Evolutionary conservation across 2,888 invertebrate species (phyloP).

Genomic region (Drosophila ustulata): DNA sequence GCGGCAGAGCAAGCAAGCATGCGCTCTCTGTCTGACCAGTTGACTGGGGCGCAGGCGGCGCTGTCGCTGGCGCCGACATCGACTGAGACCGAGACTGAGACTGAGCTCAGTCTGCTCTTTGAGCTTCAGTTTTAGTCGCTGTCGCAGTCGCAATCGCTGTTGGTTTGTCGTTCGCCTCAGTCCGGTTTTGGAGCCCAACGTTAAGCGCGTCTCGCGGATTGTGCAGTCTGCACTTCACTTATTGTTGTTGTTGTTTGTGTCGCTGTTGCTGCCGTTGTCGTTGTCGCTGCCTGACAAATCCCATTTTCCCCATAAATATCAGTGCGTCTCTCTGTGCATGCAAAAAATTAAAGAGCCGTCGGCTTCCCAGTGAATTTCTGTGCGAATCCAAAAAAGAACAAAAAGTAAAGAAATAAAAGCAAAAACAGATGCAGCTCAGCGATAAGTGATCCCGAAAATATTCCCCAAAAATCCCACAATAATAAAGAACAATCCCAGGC

Average conservation of each 20-base stretch:
- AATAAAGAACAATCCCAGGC: not conserved
- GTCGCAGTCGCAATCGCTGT: slow-evolving; percentile 21
- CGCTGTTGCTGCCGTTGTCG: slow-evolving; percentile 13
- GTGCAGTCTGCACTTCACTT: slow-evolving; percentile 41
- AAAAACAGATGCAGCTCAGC: slow-evolving; percentile 44
- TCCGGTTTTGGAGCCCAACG: slow-evolving; percentile 82
- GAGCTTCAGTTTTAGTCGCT: slow-evolving; percentile 31
- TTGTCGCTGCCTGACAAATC: slow-evolving; percentile 40
- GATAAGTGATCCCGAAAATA: slow-evolving; percentile 22
- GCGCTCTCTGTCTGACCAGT: slow-evolving; percentile 73
- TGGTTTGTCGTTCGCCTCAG: slow-evolving; percentile 58
- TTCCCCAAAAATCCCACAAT: not conserved
- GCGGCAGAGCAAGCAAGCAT: slow-evolving; percentile 77
- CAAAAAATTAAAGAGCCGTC: slow-evolving; percentile 62
- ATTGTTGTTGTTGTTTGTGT: slow-evolving; percentile 21
- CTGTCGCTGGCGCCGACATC: slow-evolving; percentile 65
- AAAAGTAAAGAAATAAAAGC: not conserved
- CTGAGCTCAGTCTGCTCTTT: slow-evolving; percentile 40
- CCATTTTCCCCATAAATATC: slow-evolving; percentile 55
- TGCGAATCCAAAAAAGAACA: slow-evolving; percentile 24
- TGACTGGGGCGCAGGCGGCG: slow-evolving; percentile 59
- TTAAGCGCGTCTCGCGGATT: slow-evolving; percentile 72
- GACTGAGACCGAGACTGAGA: slow-evolving; percentile 44
- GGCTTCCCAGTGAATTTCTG: slow-evolving; percentile 59
- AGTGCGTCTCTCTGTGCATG: slow-evolving; percentile 48